These are phyloP conservation scores for Allygus modestus DNA, from an alignment of 2,888 invertebrate genomes.

Conservation along the genomic window DNA sequence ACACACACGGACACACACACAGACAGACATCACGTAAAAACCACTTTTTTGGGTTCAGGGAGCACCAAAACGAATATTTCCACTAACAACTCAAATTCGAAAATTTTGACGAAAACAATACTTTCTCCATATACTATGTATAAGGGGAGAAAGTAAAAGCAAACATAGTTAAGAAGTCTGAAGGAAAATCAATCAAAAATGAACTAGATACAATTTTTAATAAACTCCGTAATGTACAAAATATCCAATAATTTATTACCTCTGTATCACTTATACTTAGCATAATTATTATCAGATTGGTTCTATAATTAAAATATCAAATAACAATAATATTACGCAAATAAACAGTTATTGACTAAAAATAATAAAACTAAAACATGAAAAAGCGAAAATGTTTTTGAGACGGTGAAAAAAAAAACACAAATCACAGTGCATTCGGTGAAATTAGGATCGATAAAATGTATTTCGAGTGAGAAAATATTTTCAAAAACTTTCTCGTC, in stretches of 20 bases:
- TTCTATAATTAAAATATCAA: conserved; percentile 40
- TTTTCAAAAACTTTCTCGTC: neutral
- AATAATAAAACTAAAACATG: conserved; percentile 12
- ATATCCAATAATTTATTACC: conserved; percentile 62
- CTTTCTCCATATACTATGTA: no score
- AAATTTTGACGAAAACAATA: no score
- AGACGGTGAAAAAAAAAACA: conserved; percentile 3
- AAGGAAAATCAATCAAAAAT: neutral
- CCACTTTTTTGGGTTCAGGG: no score
- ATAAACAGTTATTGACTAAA: conserved; percentile 2
- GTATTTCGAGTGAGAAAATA: conserved; percentile 3
- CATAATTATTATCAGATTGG: conserved; percentile 28
- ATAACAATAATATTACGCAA: conserved; percentile 1
- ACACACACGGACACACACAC: no score
- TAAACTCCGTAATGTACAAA: conserved; percentile 61
- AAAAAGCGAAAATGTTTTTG: conserved; percentile 11
- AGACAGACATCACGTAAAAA: no score
- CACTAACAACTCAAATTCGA: no score
- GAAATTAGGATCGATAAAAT: neutral
- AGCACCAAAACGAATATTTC: no score
- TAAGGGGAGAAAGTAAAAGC: no score
- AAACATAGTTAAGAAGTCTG: no score
- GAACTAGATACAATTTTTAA: conserved; percentile 51
- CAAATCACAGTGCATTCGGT: conserved; percentile 29
- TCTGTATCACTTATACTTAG: conserved; percentile 45